These are phyloP conservation scores for Lepeophtheirus salmonis DNA, from an alignment of 1,140 invertebrate species.

Conservation along the genomic window DNA sequence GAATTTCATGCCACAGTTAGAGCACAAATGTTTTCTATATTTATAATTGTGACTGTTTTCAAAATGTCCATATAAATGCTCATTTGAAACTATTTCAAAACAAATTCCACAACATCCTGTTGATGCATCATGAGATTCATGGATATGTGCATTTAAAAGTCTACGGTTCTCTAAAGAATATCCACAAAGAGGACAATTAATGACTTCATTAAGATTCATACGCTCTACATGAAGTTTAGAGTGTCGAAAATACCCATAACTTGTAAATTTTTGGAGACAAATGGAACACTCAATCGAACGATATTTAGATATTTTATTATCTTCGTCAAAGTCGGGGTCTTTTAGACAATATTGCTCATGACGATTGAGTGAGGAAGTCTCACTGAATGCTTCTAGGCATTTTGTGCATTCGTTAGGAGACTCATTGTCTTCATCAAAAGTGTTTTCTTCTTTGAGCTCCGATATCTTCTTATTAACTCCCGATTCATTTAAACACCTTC, in stretches of 20 bases:
- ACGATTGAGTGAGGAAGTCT: too few relatives aligned
- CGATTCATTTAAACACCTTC: too few relatives aligned
- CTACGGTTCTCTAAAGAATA: background rate
- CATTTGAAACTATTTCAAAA: background rate
- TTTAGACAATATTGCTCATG: too few relatives aligned
- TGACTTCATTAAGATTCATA: background rate
- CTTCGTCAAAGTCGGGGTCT: too few relatives aligned
- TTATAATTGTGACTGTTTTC: background rate
- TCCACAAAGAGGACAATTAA: background rate
- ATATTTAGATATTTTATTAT: too few relatives aligned
- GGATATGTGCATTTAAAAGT: background rate
- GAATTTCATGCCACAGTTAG: too few relatives aligned
- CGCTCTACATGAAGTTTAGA: background rate
- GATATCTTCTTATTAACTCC: too few relatives aligned
- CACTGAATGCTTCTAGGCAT: too few relatives aligned
- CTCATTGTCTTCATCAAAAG: too few relatives aligned
- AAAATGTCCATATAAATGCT: background rate
- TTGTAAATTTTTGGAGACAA: background rate
- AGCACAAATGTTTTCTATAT: background rate
- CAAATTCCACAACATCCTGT: background rate
- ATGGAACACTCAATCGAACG: background rate
- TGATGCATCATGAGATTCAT: background rate
- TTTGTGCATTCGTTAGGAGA: too few relatives aligned
- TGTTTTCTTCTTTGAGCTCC: too few relatives aligned
- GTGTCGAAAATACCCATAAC: background rate